Percentiles rank a stretch among this genome's conserved stretches.
Conservation (phyloP, 2,888 invertebrate species). For the Steromphala cineraria region DNA sequence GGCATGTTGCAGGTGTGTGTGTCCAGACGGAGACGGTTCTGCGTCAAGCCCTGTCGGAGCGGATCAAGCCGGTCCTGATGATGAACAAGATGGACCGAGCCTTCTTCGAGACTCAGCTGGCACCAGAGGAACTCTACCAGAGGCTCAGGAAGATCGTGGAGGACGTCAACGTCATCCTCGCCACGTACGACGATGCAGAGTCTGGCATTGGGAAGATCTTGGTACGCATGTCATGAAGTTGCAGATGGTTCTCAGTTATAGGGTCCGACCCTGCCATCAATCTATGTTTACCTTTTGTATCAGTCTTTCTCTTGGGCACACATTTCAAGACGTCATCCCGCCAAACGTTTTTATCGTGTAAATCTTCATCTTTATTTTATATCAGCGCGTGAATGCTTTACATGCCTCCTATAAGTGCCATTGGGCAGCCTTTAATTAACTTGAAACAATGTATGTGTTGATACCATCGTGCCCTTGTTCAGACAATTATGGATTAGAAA, state of each 20-base stretch:
- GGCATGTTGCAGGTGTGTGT: slow-evolving; percentile 87
- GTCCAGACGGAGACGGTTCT: slow-evolving; percentile 99
- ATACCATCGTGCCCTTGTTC: too few species aligned
- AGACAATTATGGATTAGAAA: too few species aligned
- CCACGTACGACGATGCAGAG: slow-evolving; percentile 95
- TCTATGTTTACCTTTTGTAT: neutral
- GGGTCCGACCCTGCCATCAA: neutral
- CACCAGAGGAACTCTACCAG: slow-evolving; percentile 97
- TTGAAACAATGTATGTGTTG: too few species aligned
- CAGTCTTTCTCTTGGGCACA: too few species aligned
- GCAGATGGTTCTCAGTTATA: neutral
- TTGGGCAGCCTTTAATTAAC: too few species aligned
- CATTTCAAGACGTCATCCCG: too few species aligned
- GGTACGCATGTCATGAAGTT: slow-evolving; percentile 78
- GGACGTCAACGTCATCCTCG: slow-evolving; percentile 99
- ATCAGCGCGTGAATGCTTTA: too few species aligned
- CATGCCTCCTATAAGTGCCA: too few species aligned
- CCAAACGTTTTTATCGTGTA: too few species aligned
- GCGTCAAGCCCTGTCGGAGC: slow-evolving; percentile 99
- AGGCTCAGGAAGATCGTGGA: slow-evolving; percentile 99
- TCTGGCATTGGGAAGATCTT: slow-evolving; percentile 99
- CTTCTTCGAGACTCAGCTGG: slow-evolving; percentile 95
- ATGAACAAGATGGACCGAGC: slow-evolving; percentile 99
- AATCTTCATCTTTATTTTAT: too few species aligned
- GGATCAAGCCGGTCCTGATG: slow-evolving; percentile 99